Evolutionary conservation across 1,140 invertebrate species (phyloP), one percentile per base, ranked within the genome.

Genomic region (Bacillus rossius): DNA sequence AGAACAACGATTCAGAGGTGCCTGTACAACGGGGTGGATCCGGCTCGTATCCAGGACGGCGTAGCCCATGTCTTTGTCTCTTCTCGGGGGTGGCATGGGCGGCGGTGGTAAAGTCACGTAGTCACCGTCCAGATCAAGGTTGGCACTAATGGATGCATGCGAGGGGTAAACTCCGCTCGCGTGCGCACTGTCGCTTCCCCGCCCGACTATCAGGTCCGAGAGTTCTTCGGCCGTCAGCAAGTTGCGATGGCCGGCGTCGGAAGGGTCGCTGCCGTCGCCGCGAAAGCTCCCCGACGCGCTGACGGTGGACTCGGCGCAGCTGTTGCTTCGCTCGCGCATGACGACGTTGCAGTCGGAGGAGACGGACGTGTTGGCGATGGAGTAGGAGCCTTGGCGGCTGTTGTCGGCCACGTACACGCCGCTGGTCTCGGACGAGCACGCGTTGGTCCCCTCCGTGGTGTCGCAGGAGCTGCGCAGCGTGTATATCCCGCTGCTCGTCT

Each of bases 61-160:
- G 42, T 64, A 66, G 26, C 54, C 63, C 10, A 77, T 73, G 40
- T 81, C 77, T 62, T 82, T 86, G 63, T 86, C 85, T 8, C 79
- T 81, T 61, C 85, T 74, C 4, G 67, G 67, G 0, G 84, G 81
- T 38, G 67, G 76, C 69, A 63, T 57, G 4, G 66, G 66, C 17
- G 84, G 83, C 8, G 87, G 81, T 8, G 89, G 88, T 67, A 92
- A 76, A 17, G 88, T 89, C 0, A 93, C 90, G 68, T 94, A 94
- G 69, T 94, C 91, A 14, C 89, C 91, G 64, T 92, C 89, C 1
- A 90, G 92, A 68, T 92, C 89, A 66, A 92, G 81, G 0, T 87
- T 91, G 43, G 84, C 84, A 64, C 88, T 89, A 20, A 92, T 87
- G 0, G 87, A 90, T 62, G 90, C 88, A 29, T 84, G 78, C 38